Evolutionary conservation across 2,888 invertebrate genomes (phyloP).

Genomic region (Orchestes rusci): DNA sequence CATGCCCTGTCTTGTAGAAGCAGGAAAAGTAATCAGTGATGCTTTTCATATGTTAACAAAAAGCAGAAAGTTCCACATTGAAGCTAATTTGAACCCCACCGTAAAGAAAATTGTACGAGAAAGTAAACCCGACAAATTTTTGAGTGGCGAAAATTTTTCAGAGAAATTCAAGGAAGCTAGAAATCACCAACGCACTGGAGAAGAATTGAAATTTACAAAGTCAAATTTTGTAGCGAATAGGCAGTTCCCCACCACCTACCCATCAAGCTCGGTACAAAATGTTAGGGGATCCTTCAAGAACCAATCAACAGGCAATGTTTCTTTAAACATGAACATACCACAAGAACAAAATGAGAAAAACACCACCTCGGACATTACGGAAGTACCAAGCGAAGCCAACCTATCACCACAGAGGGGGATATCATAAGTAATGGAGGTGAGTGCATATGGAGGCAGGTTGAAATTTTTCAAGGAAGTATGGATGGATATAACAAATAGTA

Average conservation of each 20-base stretch:
- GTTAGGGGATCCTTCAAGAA: neutral
- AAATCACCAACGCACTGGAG: neutral
- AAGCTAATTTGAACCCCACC: neutral
- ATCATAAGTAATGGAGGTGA: neutral
- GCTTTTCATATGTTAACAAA: neutral
- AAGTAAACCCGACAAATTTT: neutral
- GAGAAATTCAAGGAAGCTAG: neutral
- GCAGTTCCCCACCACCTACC: too few relatives aligned
- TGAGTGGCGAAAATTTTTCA: neutral
- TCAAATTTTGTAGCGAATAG: neutral
- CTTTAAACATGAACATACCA: neutral
- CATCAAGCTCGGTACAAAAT: neutral
- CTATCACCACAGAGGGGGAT: neutral
- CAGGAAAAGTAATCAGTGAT: neutral
- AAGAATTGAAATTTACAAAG: neutral
- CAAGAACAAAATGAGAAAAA: neutral
- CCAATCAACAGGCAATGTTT: neutral
- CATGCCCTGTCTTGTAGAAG: neutral
- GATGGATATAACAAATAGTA: neutral
- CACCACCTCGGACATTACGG: too few relatives aligned
- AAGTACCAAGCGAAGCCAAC: neutral
- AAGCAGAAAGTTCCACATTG: neutral
- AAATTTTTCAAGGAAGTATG: neutral
- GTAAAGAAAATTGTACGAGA: neutral
- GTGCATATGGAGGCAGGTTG: neutral